phyloP scores from a whole-genome alignment of 37 sponge, comb jelly and placozoan genomes.

The Halichondria panicea region DNA sequence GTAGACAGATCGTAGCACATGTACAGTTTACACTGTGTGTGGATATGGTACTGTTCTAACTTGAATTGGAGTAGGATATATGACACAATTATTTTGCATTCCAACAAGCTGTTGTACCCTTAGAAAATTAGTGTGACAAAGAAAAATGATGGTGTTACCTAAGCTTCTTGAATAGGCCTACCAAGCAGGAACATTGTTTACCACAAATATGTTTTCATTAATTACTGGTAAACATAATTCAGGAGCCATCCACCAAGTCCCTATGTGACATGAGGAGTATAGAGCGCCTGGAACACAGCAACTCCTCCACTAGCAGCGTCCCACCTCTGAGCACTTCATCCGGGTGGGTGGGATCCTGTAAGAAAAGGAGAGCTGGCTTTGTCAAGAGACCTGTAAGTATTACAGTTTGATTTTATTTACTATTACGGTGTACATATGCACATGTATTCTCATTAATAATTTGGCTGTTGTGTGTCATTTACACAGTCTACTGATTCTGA shows the following conservation, averaged over 20 bases:
- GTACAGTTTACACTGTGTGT: background rate
- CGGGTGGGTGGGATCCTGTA: background rate
- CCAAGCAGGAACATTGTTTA: no score
- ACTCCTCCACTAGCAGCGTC: background rate
- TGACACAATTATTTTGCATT: background rate
- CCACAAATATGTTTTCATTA: no score
- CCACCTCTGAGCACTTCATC: background rate
- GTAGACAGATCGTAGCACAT: background rate
- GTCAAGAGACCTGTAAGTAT: slow-evolving; percentile 29
- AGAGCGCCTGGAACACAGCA: slow-evolving; percentile 7
- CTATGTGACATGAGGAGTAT: slow-evolving; percentile 36
- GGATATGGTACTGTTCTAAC: background rate
- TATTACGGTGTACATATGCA: background rate
- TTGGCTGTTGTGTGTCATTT: background rate
- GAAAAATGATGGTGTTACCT: no score
- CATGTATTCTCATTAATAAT: background rate
- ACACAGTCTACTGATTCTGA: slow-evolving; percentile 54
- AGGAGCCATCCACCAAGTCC: slow-evolving; percentile 28
- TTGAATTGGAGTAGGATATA: background rate
- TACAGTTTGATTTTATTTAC: background rate
- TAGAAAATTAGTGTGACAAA: no score
- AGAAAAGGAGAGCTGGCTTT: slow-evolving; percentile 3
- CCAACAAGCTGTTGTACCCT: no score
- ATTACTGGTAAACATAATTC: no score
- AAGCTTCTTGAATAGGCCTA: no score